phyloP scores from a whole-genome alignment of 1,140 invertebrate genomes.

The Anastrepha obliqua region DNA sequence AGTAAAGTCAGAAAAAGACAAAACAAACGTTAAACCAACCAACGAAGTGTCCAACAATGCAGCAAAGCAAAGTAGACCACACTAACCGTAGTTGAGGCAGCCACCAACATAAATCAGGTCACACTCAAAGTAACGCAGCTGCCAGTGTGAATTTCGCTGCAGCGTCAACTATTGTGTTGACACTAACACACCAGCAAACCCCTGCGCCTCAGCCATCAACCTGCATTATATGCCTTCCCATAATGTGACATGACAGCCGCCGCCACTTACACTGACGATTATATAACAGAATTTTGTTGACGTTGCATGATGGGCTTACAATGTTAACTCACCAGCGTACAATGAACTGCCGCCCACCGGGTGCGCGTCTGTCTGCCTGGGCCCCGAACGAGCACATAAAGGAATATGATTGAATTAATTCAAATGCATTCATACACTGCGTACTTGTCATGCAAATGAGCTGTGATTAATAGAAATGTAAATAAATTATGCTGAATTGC shows the following conservation, averaged over 20 bases:
- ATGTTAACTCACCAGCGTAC: neutral
- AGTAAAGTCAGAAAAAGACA: neutral
- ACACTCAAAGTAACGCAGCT: neutral
- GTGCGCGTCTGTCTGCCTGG: neutral
- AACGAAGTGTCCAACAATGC: neutral
- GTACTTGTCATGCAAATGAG: slow-evolving; percentile 31
- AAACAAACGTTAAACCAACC: neutral
- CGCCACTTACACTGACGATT: slow-evolving; percentile 23
- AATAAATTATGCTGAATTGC: slow-evolving; percentile 41
- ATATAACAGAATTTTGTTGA: slow-evolving; percentile 24
- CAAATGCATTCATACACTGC: neutral
- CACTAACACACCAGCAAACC: neutral
- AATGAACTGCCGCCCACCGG: neutral
- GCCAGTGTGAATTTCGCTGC: neutral
- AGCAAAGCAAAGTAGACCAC: neutral
- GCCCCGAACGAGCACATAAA: neutral
- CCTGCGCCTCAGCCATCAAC: neutral
- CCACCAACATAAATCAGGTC: neutral
- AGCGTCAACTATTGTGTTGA: neutral
- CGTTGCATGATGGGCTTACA: slow-evolving; percentile 32
- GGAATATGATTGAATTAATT: neutral
- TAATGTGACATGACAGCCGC: slow-evolving; percentile 30
- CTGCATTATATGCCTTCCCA: neutral
- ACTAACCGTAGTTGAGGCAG: neutral
- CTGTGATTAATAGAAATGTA: slow-evolving; percentile 30